Conservation (phyloP, 2,888 invertebrate genomes). For the Chironomus tentans region DNA sequence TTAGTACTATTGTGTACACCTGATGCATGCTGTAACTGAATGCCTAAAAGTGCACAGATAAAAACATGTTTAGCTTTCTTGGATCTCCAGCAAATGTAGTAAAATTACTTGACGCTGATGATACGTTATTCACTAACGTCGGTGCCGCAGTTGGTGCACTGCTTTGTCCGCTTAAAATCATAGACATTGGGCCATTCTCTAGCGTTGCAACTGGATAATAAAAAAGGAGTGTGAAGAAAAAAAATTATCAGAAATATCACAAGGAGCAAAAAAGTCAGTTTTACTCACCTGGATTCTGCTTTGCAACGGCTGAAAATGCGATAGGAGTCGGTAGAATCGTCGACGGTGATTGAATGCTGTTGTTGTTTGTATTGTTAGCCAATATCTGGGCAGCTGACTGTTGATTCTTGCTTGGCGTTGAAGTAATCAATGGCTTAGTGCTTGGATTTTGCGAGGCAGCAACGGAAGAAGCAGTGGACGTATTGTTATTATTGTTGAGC, state of each 20-base stretch:
- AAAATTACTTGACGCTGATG: slow-evolving; percentile 1
- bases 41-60: neutral
- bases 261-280: neutral
- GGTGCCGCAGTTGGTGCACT: slow-evolving; percentile 33
- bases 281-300: slow-evolving; percentile 43
- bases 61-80: neutral
- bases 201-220: neutral
- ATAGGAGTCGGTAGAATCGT: slow-evolving; percentile 42
- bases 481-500: slow-evolving; percentile 21
- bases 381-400: slow-evolving; percentile 32
- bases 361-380: slow-evolving; percentile 34
- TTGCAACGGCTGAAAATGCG: slow-evolving; percentile 57
- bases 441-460: slow-evolving; percentile 25
- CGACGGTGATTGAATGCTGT: slow-evolving; percentile 32
- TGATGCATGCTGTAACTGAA: slow-evolving; percentile 2
- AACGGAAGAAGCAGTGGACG: slow-evolving; percentile 26
- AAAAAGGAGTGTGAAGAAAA: no score
- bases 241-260: neutral
- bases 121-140: slow-evolving; percentile 2
- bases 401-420: slow-evolving; percentile 41
- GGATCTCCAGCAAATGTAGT: neutral
- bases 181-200: slow-evolving; percentile 23
- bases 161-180: slow-evolving; percentile 32
- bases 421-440: slow-evolving; percentile 37
- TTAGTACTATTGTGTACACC: slow-evolving; percentile 27